Base-by-base conservation (phyloP, 53 echinoderm and acorn worm species). In the Echinometra lucunter region DNA sequence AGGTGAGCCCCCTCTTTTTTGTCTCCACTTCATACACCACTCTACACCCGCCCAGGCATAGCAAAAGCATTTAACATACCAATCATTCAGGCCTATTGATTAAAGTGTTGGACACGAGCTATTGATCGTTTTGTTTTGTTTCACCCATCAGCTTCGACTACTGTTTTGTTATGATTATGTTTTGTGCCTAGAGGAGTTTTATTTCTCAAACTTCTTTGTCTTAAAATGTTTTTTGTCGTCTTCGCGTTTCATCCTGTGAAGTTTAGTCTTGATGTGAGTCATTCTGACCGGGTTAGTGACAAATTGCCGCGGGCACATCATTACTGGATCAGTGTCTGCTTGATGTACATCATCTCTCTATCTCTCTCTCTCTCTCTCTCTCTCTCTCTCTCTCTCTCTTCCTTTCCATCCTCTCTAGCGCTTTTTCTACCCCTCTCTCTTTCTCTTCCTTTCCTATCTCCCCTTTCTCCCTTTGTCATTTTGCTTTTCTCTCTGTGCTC, bases 1-100 rank as follows among this genome's bases (percentile, higher is more conserved):
- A 85, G 85, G 85, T 85, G 53, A 85, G 85, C 58, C 90, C 90
- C 90, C 40, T 38, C 40, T 38, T 37, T 58, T 57, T 49, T 35
- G 16, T 38, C 37, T 30, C 35, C 60, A n/a, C 57, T 21, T 58
- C 49, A 1, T 37, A 63, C 89, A 37, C 89, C 63, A 2, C 30
- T 90, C 10, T 60, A 40, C 38, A 90, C 63, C 40, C 10, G 60
- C 42, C 63, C 90, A 60, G 63, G 58, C 90, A 90, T 58, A 60
- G 58, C 90, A 90, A 90, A 67, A 91, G 66, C 91, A 91, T 67
- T 91, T 91, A 91, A 67, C 91, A 66, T 91, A 66, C 91, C 91
- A 45, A 60, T 91, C 69, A 91, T 91, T 66, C 91, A 66, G 28
- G 45, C 66, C 40, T 91, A 91, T 91, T 91, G 91, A 91, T 91